Conservation (phyloP, 2,113 vertebrate genomes). For the Channa argus region DNA sequence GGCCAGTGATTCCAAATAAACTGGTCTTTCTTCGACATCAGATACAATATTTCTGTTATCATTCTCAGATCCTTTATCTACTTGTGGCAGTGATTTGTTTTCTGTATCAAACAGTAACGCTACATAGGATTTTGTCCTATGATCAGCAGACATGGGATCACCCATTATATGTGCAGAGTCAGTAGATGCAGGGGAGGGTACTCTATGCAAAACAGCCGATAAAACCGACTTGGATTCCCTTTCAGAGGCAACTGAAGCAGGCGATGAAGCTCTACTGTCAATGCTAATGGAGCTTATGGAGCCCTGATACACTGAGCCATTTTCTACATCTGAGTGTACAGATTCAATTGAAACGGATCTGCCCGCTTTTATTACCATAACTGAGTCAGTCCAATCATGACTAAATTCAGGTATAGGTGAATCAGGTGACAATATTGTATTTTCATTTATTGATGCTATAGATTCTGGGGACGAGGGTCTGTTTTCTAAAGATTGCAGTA, state of each 20-base stretch:
- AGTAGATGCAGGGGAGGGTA: slow-evolving; percentile 23
- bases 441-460: slow-evolving; percentile 51
- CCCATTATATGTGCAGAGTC: neutral
- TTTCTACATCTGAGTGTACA: slow-evolving; percentile 40
- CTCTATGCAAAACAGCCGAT: neutral
- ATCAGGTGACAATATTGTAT: slow-evolving; percentile 58
- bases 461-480: slow-evolving; percentile 66
- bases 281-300: slow-evolving; percentile 4
- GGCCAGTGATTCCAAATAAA: slow-evolving; percentile 21
- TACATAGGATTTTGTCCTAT: neutral
- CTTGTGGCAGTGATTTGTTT: slow-evolving; percentile 4
- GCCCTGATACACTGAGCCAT: slow-evolving; percentile 4
- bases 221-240: slow-evolving; percentile 16
- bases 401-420: slow-evolving; percentile 52
- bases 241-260: slow-evolving; percentile 49
- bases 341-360: slow-evolving; percentile 60
- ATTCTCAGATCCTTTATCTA: slow-evolving; percentile 4
- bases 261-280: slow-evolving; percentile 45
- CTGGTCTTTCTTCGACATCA: slow-evolving; percentile 30
- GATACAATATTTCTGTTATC: slow-evolving; percentile 50
- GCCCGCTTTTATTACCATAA: slow-evolving; percentile 3
- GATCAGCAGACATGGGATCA: neutral
- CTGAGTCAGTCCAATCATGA: slow-evolving; percentile 7
- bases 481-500: slow-evolving; percentile 14
- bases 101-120: neutral